Percentiles rank a stretch among this genome's conserved stretches.
Evolutionary conservation across 2,797 vertebrate genomes (phyloP).

Genomic region (Tragelaphus oryx): DNA sequence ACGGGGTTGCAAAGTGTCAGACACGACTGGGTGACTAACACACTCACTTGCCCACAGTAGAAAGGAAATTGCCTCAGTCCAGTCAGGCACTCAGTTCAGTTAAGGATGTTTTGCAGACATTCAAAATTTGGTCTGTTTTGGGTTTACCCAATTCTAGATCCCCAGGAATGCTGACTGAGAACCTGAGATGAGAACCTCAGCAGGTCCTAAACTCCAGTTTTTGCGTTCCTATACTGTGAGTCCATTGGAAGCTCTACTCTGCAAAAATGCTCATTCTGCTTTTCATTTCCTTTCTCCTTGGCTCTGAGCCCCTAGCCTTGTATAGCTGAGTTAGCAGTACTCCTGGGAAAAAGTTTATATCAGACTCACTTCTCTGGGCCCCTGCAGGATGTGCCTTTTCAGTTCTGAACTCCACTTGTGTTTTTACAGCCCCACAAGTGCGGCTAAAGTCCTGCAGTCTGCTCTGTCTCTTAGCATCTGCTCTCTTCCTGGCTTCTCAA

Average conservation of each 20-base stretch:
- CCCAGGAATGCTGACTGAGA: neutral
- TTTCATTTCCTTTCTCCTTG: neutral
- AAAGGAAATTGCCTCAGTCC: neutral
- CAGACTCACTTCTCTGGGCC: neutral
- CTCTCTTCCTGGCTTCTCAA: neutral
- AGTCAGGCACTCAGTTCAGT: neutral
- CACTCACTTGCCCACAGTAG: neutral
- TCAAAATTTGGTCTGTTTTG: neutral
- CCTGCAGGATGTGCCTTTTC: neutral
- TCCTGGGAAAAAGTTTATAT: neutral
- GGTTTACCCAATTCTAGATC: neutral
- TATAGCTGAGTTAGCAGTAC: neutral
- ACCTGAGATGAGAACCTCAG: neutral
- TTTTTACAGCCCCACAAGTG: neutral
- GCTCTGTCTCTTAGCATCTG: neutral
- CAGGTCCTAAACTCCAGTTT: neutral
- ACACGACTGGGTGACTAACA: neutral
- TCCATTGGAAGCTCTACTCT: neutral
- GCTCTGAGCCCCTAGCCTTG: neutral
- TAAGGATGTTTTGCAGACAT: neutral
- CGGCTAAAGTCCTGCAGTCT: neutral
- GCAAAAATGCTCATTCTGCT: neutral
- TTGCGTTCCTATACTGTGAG: neutral
- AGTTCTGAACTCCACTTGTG: neutral
- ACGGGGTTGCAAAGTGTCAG: neutral